phyloP scores from a whole-genome alignment of 2,113 vertebrate species.

The Aegotheles bennettii region DNA sequence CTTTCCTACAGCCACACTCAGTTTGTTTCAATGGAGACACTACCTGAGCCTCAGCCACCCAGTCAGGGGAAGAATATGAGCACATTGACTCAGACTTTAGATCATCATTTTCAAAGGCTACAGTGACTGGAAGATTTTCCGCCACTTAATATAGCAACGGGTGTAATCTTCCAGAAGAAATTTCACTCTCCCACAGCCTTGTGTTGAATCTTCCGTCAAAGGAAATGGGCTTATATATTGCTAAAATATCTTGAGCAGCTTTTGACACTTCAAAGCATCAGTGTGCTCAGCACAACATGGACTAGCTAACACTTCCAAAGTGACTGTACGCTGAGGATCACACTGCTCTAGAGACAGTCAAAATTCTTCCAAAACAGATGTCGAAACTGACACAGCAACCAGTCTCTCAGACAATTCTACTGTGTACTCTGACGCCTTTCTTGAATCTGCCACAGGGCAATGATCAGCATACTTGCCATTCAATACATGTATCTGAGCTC shows the following conservation, averaged over 20 bases:
- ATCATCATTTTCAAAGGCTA: conserved; percentile 8
- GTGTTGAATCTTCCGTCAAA: background rate
- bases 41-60: background rate
- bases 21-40: background rate
- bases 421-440: background rate
- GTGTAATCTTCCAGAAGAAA: conserved; percentile 52
- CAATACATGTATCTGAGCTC: background rate
- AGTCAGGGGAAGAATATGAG: background rate
- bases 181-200: background rate
- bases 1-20: background rate
- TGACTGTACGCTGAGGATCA: background rate
- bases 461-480: background rate
- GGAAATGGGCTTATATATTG: background rate
- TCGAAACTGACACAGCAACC: background rate
- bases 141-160: conserved; percentile 23
- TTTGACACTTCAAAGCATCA: conserved; percentile 10
- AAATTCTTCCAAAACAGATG: conserved; percentile 8
- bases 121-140: background rate
- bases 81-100: conserved; percentile 1
- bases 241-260: conserved; percentile 14
- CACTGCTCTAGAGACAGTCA: background rate
- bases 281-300: background rate
- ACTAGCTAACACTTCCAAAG: conserved; percentile 3
- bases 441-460: background rate
- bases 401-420: background rate